Percentiles rank a stretch among this genome's conserved stretches.
These are phyloP conservation scores for Bubo bubo DNA, from an alignment of 2,113 vertebrate species.

Conservation along the genomic window DNA sequence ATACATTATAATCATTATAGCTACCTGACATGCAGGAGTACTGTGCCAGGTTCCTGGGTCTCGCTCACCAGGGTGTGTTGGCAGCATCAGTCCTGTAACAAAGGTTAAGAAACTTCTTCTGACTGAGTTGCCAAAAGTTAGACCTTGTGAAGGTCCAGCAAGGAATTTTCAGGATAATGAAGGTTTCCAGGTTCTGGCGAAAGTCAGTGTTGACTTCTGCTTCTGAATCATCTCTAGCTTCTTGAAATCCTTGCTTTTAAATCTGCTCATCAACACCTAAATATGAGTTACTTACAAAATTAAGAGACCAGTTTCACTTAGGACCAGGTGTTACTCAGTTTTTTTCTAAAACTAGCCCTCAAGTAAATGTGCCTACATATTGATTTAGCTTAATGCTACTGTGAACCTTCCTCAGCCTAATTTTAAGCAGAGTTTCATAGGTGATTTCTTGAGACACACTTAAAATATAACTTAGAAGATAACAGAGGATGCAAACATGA, in stretches of 20 bases:
- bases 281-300: neutral
- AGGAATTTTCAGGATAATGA: neutral
- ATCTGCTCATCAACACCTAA: neutral
- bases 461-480: neutral
- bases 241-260: neutral
- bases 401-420: neutral
- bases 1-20: neutral
- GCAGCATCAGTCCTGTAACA: neutral
- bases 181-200: neutral
- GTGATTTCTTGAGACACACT: neutral
- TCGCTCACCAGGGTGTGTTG: fast-evolving
- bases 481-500: neutral
- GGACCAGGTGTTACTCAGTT: neutral
- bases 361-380: neutral
- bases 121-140: neutral
- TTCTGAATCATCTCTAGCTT: neutral
- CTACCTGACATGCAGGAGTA: neutral
- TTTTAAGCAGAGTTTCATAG: neutral
- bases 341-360: neutral
- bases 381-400: neutral
- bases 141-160: neutral
- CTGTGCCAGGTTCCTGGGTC: neutral
- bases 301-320: neutral
- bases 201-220: neutral
- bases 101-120: neutral